Evolutionary conservation across 1,140 invertebrate genomes (phyloP), one percentile per base, ranked within the genome.

Genomic region (Drosophila albomicans): DNA sequence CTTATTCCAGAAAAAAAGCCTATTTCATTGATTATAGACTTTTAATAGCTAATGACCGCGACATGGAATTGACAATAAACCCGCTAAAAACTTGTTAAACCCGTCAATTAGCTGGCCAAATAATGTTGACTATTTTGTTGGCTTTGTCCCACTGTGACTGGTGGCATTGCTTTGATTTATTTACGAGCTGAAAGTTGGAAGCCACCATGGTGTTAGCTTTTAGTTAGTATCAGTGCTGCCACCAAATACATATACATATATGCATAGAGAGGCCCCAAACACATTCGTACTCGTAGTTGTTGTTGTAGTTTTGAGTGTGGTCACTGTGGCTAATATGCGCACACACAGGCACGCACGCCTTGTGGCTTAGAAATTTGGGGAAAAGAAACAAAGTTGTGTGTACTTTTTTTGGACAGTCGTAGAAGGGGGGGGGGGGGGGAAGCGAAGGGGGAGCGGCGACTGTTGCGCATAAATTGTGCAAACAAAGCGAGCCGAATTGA

Each of bases 391-490:
- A 82, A 80, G 56, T 32, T 52, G 30, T 51, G n/a, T 32, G 6
- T 51, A 7, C 54, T 76, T 64, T 74, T 70, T 70, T 65, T 54
- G 78, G 75, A 49, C 78, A 78, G 28, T 52, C 57, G n/a, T 7
- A 4, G 41, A 43, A 5, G 5, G 52, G 28, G 66, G 69, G 58
- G 54, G n/a, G n/a, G 38, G 52, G 66, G 69, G 58, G 54, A 38
- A 45, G 15, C 30, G 32, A 32, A 32, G 32, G 32, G 32, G 32
- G 32, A 38, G 35, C 35, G 30, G 52, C 57, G 35, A 65, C 74
- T 77, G 76, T 74, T 76, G 68, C 75, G 72, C 70, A 87, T 79
- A 72, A 77, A 72, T 87, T 87, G 84, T 87, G 84, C 84, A 87
- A 87, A 88, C 84, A 82, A 72, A 77, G 67, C 63, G 54, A 87